A percentile compares a stretch with the other conserved stretches of the same genome.
Evolutionary conservation across 2,113 vertebrate genomes (phyloP).

Genomic region (Heteronetta atricapilla): DNA sequence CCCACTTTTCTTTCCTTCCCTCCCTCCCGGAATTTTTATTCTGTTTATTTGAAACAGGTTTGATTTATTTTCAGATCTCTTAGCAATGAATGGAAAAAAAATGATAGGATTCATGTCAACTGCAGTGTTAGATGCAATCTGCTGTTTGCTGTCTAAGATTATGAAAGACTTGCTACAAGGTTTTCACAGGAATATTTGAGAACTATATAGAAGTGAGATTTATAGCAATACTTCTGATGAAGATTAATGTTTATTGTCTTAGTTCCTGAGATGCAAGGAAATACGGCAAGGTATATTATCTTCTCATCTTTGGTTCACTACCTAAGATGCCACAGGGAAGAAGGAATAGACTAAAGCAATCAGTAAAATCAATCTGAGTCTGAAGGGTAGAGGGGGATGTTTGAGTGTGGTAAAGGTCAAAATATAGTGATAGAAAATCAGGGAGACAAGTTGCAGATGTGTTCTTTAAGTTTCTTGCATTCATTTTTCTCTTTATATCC

Average conservation of each 20-base stretch:
- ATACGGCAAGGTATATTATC: not conserved
- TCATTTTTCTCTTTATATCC: not conserved
- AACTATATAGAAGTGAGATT: constrained; percentile 4
- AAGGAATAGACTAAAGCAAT: not conserved
- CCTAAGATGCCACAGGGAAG: not conserved
- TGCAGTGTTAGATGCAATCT: not conserved
- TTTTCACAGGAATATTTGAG: constrained; percentile 8
- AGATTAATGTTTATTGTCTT: not conserved
- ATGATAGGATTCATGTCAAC: not conserved
- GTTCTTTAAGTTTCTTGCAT: not conserved
- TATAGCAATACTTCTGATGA: not conserved
- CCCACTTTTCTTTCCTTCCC: not conserved
- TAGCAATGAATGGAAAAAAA: not conserved
- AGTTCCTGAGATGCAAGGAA: not conserved
- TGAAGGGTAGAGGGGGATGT: not conserved
- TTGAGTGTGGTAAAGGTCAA: not conserved
- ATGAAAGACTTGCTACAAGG: not conserved
- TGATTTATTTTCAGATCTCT: not conserved
- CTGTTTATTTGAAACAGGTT: not conserved
- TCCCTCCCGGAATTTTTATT: not conserved
- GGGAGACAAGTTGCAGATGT: not conserved
- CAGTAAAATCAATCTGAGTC: not conserved
- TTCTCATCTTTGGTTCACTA: not conserved
- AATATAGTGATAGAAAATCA: not conserved
- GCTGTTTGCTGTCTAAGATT: not conserved